Percentiles rank a stretch among this genome's conserved stretches.
These are phyloP conservation scores for Anhinga anhinga DNA, from an alignment of 2,113 vertebrate species.

Conservation along the genomic window DNA sequence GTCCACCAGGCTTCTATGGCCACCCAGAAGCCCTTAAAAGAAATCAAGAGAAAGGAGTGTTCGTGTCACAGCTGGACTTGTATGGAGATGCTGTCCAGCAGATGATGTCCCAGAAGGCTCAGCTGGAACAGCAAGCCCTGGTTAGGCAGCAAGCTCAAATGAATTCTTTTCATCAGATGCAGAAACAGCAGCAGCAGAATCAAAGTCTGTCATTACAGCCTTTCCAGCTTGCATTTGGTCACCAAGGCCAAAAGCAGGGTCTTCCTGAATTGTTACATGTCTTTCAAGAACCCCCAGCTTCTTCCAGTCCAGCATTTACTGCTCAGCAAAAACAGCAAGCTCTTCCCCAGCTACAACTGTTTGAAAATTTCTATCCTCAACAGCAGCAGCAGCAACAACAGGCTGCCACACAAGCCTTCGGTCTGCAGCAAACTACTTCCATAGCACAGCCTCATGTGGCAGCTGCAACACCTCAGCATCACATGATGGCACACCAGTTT, in stretches of 20 bases:
- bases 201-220: constrained; percentile 89
- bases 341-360: constrained; percentile 81
- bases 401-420: constrained; percentile 67
- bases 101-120: constrained; percentile 77
- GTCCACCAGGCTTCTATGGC: constrained; percentile 73
- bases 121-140: constrained; percentile 77
- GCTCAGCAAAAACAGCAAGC: constrained; percentile 74
- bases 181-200: constrained; percentile 79
- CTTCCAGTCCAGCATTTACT: constrained; percentile 64
- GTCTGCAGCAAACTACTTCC: constrained; percentile 63
- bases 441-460: constrained; percentile 75
- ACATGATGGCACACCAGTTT: constrained; percentile 74
- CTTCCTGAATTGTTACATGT: constrained; percentile 84
- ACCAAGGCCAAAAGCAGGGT: constrained; percentile 87
- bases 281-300: constrained; percentile 81
- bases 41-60: constrained; percentile 80
- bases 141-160: constrained; percentile 75
- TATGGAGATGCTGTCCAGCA: constrained; percentile 83
- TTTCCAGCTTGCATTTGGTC: constrained; percentile 95
- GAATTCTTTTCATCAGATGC: constrained; percentile 79
- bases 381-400: constrained; percentile 78
- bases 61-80: constrained; percentile 73
- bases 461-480: constrained; percentile 78
- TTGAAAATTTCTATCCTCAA: constrained; percentile 82
- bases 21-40: constrained; percentile 79